Percentiles rank a stretch among this genome's conserved stretches.
phyloP scores from a whole-genome alignment of 2,113 vertebrate species.

The Austrofundulus limnaeus region DNA sequence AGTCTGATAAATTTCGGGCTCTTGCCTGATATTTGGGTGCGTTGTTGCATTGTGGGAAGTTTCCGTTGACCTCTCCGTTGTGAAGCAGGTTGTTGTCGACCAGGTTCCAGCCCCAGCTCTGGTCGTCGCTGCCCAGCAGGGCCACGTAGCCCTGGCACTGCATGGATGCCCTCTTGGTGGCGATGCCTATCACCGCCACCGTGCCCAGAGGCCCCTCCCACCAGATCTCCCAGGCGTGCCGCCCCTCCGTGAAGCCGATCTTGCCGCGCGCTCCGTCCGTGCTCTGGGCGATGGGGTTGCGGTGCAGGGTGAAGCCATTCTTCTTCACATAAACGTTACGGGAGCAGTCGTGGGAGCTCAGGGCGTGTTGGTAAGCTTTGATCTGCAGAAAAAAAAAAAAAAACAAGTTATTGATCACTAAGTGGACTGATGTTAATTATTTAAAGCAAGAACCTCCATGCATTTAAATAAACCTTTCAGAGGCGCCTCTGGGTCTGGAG shows the following conservation, averaged over 20 bases:
- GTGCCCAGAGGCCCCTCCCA: conserved; percentile 98
- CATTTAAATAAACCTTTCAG: too few relatives aligned
- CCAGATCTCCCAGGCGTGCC: conserved; percentile 99
- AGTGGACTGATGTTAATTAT: too few relatives aligned
- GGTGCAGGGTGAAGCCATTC: conserved; percentile 96
- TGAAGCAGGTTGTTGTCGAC: conserved; percentile 98
- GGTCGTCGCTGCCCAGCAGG: conserved; percentile 94
- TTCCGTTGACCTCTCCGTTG: conserved; percentile 96
- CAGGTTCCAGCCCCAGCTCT: conserved; percentile 99
- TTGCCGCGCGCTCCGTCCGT: conserved; percentile 96
- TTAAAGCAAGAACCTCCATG: too few relatives aligned
- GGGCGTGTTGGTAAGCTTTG: conserved; percentile 91
- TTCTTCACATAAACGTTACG: conserved; percentile 98
- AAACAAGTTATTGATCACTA: too few relatives aligned
- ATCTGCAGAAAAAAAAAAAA: conserved; percentile 76
- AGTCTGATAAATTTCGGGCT: neutral
- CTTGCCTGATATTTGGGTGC: conserved; percentile 96
- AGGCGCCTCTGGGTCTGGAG: too few relatives aligned
- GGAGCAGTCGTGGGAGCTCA: conserved; percentile 97
- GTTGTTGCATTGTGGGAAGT: conserved; percentile 98
- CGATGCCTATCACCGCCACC: conserved; percentile 96
- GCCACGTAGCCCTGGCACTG: conserved; percentile 99
- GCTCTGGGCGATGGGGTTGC: conserved; percentile 98
- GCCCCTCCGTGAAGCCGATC: conserved; percentile 95
- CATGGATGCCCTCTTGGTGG: conserved; percentile 94